A percentile compares a stretch with the other conserved stretches of the same genome.
Evolutionary conservation across 2,113 vertebrate genomes (phyloP).

Genomic region (Ageneiosus marmoratus): DNA sequence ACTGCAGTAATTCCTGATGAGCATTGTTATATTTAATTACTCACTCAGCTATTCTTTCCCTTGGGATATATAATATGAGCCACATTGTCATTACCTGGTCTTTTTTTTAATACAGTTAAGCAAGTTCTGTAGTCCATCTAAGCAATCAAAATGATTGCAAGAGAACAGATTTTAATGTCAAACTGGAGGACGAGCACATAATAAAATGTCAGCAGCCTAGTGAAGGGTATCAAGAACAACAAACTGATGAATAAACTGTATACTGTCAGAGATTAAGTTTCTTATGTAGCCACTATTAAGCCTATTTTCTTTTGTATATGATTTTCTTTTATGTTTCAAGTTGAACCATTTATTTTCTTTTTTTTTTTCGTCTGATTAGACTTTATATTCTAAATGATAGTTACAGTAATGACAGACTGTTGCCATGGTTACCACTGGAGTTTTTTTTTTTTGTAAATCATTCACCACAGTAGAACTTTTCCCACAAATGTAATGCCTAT

Average conservation of each 20-base stretch:
- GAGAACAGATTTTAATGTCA: conserved; percentile 10
- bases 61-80: background rate
- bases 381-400: background rate
- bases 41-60: no score
- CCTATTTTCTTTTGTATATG: background rate
- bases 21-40: no score
- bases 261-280: background rate
- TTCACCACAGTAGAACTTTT: background rate
- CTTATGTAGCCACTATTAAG: background rate
- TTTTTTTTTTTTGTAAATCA: background rate
- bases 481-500: background rate
- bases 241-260: background rate
- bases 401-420: background rate
- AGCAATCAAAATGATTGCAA: background rate
- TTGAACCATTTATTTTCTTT: background rate
- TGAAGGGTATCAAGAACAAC: background rate
- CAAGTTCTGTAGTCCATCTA: background rate
- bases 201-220: background rate
- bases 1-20: background rate
- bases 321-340: background rate
- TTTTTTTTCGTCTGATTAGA: background rate
- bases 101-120: background rate
- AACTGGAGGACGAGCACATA: background rate
- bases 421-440: background rate
- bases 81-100: background rate